Evolutionary conservation across 2,888 invertebrate species (phyloP), one percentile per base, ranked within the genome.

Genomic region (Heterodera filipjevi): DNA sequence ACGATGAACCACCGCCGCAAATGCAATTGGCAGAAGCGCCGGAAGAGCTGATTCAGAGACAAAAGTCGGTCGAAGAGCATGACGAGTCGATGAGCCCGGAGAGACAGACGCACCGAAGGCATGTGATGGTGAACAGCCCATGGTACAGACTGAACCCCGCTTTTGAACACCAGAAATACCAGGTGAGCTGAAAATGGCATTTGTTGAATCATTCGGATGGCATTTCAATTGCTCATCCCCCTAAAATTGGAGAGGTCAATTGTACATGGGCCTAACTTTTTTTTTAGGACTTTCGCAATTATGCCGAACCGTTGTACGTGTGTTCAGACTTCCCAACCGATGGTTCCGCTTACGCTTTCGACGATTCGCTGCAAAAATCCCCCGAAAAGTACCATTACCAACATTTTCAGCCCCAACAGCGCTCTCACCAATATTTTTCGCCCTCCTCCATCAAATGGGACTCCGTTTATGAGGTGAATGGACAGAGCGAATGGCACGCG

Each of bases 401-500:
- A 30, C 32, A 75, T 5, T 68, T 68, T 35, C 68, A 68, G 22
- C 68, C 68, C 68, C 68, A 68, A 8, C 75, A 53, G 22, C 68
- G 68, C 59, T 16, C 27, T n/a, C 59, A 74, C 53, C 75, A 75
- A 33, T 66, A 75, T 44, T 66, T 66, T 64, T 75, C 75, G 46
- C 75, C 75, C 30, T 66, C 66, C 46, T 64, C 53, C 19, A 46
- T 75, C 46, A 66, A 59, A n/a, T 75, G 75, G 75, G 75, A 75
- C 33, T 46, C 66, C 30, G 75, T 75, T 32, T 75, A 75, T 39
- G 68, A 75, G 35, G 73, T 73, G 27, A 49, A 12, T n/a, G 46
- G 72, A 35, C 14, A 32, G 59, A n/a, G 39, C 0, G 30, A 14
- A n/a, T 27, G 16, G 73, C 73, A 39, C 39, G 12, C n/a, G n/a